Conservation (phyloP, 2,113 vertebrate genomes). For the Megaceryle torquata region DNA sequence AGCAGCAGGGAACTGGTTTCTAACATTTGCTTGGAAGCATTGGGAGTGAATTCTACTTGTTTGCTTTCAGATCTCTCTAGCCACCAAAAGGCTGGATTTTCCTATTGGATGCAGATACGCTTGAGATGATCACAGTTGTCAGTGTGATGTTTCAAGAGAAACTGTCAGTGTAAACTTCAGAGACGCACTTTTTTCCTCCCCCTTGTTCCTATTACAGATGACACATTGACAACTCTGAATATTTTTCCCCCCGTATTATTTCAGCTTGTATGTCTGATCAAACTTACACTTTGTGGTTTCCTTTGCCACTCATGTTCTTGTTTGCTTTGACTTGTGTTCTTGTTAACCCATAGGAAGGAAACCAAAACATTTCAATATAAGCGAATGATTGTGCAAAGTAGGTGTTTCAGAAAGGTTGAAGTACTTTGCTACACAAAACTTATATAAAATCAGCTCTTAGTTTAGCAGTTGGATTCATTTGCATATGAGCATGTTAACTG, state of each 20-base stretch:
- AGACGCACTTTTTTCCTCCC: background rate
- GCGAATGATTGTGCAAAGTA: background rate
- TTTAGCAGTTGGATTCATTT: background rate
- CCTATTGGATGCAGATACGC: background rate
- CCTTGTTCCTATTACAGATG: background rate
- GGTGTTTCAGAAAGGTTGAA: background rate
- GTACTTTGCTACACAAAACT: background rate
- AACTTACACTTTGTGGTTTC: background rate
- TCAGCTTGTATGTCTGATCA: background rate
- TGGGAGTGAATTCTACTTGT: background rate
- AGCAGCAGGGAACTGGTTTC: background rate
- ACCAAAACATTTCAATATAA: background rate
- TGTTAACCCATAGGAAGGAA: background rate
- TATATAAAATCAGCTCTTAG: background rate
- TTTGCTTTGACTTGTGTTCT: background rate
- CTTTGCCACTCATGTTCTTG: background rate
- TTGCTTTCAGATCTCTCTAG: background rate
- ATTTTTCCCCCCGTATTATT: background rate
- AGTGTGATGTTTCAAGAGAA: background rate
- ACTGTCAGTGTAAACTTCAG: conserved; percentile 5
- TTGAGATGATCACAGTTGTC: background rate
- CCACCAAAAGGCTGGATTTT: background rate
- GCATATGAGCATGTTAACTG: background rate
- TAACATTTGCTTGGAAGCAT: background rate
- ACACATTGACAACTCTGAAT: background rate